Conservation (phyloP, 2,888 invertebrate species). For the Herminia tarsipennalis region DNA sequence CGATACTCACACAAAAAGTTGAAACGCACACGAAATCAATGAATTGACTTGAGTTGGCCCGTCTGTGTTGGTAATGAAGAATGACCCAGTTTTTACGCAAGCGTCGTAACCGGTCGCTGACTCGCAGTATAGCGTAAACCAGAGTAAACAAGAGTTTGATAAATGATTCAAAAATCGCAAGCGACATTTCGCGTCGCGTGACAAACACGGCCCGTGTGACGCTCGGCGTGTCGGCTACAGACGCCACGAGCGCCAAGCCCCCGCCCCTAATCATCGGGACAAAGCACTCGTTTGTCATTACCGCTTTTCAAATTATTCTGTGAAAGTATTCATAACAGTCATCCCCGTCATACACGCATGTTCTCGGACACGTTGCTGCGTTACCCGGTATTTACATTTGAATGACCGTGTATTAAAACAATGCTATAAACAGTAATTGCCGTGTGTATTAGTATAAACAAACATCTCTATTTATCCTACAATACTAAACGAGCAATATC, state of each 20-base stretch:
- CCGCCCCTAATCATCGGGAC: conserved; percentile 40
- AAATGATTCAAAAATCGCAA: conserved; percentile 62
- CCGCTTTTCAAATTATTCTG: conserved; percentile 31
- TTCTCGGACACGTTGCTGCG: background rate
- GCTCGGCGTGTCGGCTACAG: conserved; percentile 35
- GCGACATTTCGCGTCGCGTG: conserved; percentile 44
- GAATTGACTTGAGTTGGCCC: conserved; percentile 45
- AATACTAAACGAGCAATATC: no score
- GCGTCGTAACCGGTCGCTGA: conserved; percentile 49
- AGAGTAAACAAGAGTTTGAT: conserved; percentile 59
- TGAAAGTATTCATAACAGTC: conserved; percentile 16
- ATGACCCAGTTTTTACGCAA: conserved; percentile 52
- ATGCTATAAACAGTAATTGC: no score
- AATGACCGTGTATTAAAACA: background rate
- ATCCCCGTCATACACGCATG: background rate
- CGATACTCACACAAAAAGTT: conserved; percentile 37
- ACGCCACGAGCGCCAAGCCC: conserved; percentile 26
- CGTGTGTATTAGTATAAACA: no score
- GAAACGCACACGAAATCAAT: conserved; percentile 45
- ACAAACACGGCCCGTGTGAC: conserved; percentile 37
- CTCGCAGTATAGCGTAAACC: conserved; percentile 49
- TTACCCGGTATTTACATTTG: background rate
- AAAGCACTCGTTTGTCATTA: conserved; percentile 45
- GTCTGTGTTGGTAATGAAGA: conserved; percentile 50
- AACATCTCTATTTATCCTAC: no score